Evolutionary conservation across 2,113 vertebrate genomes (phyloP), one percentile per base, ranked within the genome.

Genomic region (Onychostruthus taczanowskii): DNA sequence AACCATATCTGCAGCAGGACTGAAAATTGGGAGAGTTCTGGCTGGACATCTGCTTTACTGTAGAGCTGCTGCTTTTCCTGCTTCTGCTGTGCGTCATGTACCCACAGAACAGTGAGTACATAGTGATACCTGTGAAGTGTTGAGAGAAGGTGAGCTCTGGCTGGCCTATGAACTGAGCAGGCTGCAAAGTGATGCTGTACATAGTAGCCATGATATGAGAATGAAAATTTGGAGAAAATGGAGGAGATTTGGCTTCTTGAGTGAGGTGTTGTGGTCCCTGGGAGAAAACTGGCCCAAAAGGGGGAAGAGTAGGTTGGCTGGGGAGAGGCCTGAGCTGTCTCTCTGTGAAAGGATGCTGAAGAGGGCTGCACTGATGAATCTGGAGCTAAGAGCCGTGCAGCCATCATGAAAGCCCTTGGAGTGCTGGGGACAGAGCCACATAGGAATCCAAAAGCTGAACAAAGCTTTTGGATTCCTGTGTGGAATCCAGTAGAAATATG

Each of bases 51-150:
- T 62, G 79, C 50, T 88, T 66, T 77, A 46, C n/a, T 89, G 46
- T 26, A 30, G 39, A 53, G 19, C 59, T 81, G 43, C 59, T 77
- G 55, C 43, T 63, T 92, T 49, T 63, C 7, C 43, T 87, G 27
- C 21, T 19, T 68, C 28, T 90, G 27, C 61, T 24, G 28, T 75
- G 67, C 33, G 16, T 35, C 5, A 4, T 53, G 24, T 69, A 20
- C 39, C 15, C 1, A 5, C 3, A 15, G 49, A 69, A 31, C 44
- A 77, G 30, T 2, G 15, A 68, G 50, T 43, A 16, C 0, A 1
- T 12, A 39, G 64, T 27, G 26, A 13, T 79, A 59, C 30, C 39
- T 69, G 39, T 70, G 61, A 78, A 35, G 26, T 49, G 24, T 26
- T 75, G 47, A 23, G 35, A 68, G 70, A 84, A 58, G 47, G 15